Base-by-base conservation (phyloP, 2,113 vertebrate species). In the Neolamprologus tretocephalus region DNA sequence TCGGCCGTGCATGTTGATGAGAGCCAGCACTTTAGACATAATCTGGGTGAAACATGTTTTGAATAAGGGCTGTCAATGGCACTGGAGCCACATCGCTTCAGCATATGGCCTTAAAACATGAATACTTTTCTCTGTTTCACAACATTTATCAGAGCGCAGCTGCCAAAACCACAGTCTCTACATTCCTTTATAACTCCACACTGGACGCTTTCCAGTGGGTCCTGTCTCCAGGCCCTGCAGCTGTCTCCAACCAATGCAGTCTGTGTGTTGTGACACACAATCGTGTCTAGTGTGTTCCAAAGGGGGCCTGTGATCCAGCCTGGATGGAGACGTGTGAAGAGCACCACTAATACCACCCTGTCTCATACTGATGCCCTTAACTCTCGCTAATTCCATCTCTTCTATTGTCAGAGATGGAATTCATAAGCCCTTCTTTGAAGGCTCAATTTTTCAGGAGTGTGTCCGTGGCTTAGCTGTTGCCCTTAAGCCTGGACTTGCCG, bases 361-460 rank as follows among this genome's bases (percentile, higher is more conserved):
- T 87, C 91, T 94, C 86, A 86, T 80, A 86, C 86, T 84, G 93
- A 96, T 82, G 88, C 93, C 88, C 89, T 83, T 90, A 94, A 95
- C 94, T 95, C 95, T 94, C 90, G 47, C 91, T 94, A 95, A 96
- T 96, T 95, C 95, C 88, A 91, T 92, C 94, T 86, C 90, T 81
- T 90, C 94, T 93, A 95, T 95, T 94, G 93, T 95, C 93, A 90
- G 89, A 90, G 94, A 95, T 93, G 90, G 91, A 92, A 94, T 94
- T 93, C 87, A 90, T 94, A 93, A 96, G 90, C 90, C 88, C 55
- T 80, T 90, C 93, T 95, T 94, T 94, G 91, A 95, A 94, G 94
- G 90, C 93, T 93, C 86, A 91, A 92, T 96, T 95, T 94, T 95
- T 80, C 92, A 94, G 92, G 89, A 94, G 92, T 92, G 87, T 92